These are phyloP conservation scores for Agrochola lychnidis DNA, from an alignment of 2,888 invertebrate species.

Conservation along the genomic window DNA sequence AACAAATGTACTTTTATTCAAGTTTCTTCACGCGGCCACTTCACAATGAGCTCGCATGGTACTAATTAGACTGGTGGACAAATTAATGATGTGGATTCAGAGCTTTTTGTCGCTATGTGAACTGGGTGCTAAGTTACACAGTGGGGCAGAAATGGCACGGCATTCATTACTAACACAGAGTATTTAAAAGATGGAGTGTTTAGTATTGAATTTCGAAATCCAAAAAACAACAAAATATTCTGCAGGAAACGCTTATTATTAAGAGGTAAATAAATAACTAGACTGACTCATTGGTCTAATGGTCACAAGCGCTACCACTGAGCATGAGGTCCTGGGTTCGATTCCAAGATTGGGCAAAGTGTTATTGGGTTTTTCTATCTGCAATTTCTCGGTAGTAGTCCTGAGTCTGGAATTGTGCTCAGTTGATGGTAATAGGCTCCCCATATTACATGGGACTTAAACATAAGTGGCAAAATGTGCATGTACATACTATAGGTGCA, in stretches of 20 bases:
- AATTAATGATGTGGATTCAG: conserved; percentile 52
- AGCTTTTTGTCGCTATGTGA: conserved; percentile 51
- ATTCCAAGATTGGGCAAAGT: background rate
- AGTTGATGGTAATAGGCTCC: background rate
- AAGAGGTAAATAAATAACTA: background rate
- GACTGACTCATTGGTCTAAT: no score
- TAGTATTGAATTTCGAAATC: background rate
- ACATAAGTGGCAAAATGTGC: background rate
- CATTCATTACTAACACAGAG: conserved; percentile 34
- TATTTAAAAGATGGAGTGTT: conserved; percentile 23
- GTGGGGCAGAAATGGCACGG: conserved; percentile 48
- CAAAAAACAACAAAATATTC: no score
- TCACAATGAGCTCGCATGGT: conserved; percentile 39
- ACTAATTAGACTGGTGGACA: conserved; percentile 51
- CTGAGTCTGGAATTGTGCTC: background rate
- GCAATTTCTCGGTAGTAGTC: background rate
- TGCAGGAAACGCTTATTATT: background rate
- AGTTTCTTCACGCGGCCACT: conserved; percentile 23
- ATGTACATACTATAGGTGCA: background rate
- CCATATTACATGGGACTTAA: background rate
- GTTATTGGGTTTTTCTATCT: background rate
- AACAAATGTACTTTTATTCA: conserved; percentile 7
- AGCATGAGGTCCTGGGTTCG: background rate
- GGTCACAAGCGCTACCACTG: no score
- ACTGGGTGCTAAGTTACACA: conserved; percentile 51